Evolutionary conservation across 64 coral and sea anemone species (phyloP).

Genomic region (Stylophora pistillata): DNA sequence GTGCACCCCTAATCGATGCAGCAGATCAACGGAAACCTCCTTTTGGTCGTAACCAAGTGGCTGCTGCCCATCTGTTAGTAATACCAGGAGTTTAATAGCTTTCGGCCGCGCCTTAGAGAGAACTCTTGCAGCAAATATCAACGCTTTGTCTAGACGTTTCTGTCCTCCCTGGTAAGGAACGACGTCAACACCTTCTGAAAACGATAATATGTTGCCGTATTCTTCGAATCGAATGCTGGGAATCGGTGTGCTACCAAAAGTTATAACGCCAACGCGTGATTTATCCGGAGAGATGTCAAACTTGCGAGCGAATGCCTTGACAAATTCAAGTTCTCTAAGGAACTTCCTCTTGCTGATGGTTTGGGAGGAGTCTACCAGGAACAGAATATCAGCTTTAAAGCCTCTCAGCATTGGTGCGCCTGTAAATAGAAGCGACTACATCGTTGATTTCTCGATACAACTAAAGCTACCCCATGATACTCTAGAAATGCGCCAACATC

Average conservation of each 20-base stretch:
- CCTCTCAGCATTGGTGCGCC: constrained; percentile 1
- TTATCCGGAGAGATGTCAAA: constrained; percentile 42
- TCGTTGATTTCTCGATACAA: too few relatives aligned
- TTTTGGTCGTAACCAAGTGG: not conserved
- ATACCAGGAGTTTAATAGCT: constrained; percentile 20
- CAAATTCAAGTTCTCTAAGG: constrained; percentile 38
- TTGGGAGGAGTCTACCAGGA: constrained; percentile 64
- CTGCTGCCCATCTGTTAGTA: constrained; percentile 35
- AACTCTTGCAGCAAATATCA: constrained; percentile 14
- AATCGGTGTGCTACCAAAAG: constrained; percentile 29
- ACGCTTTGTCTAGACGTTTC: constrained; percentile 16
- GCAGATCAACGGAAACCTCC: not conserved
- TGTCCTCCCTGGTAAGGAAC: constrained; percentile 37
- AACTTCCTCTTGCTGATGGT: constrained; percentile 48
- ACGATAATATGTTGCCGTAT: not conserved
- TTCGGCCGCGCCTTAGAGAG: not conserved
- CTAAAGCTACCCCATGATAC: not conserved
- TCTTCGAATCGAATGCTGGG: constrained; percentile 51
- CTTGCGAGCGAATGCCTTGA: constrained; percentile 44
- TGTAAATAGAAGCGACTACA: not conserved
- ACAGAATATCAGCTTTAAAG: constrained; percentile 46
- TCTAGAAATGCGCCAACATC: not conserved
- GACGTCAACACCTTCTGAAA: constrained; percentile 17
- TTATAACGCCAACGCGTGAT: constrained; percentile 38
- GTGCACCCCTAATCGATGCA: constrained; percentile 24